These are phyloP conservation scores for Proteles cristata DNA, from an alignment of 2,113 vertebrate species.

Conservation along the genomic window DNA sequence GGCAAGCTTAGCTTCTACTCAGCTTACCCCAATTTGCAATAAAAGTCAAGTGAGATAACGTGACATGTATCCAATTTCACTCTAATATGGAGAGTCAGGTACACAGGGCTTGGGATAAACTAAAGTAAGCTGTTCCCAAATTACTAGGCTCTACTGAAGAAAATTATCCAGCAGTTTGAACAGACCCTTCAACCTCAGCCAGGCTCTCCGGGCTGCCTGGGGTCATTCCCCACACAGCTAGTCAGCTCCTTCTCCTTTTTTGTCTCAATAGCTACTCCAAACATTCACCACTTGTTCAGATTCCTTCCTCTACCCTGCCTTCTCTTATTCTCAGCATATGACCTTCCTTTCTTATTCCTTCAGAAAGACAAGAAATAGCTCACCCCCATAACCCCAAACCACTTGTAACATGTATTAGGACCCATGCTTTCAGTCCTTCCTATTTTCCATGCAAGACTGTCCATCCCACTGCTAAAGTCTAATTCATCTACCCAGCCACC, in stretches of 20 bases:
- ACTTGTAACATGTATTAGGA: neutral
- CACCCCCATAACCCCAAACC: neutral
- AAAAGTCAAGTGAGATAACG: neutral
- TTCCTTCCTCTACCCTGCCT: neutral
- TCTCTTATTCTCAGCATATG: neutral
- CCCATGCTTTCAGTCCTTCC: neutral
- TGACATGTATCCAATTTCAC: neutral
- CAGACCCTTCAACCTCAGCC: neutral
- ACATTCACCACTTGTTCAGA: rapidly evolving
- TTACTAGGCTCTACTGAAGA: neutral
- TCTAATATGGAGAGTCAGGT: neutral
- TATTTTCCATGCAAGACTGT: neutral
- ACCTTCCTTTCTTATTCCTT: neutral
- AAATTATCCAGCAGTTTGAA: neutral
- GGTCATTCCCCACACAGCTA: neutral
- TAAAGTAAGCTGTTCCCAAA: neutral
- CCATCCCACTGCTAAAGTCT: neutral
- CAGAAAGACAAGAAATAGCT: neutral
- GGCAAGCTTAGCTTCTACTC: neutral
- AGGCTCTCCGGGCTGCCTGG: neutral
- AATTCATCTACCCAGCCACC: neutral
- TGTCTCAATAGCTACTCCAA: neutral
- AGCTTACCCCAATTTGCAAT: neutral
- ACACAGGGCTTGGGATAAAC: neutral
- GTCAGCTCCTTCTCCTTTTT: neutral